Conservation (phyloP, 2,888 invertebrate species). For the Torymus aiolomorphi region DNA sequence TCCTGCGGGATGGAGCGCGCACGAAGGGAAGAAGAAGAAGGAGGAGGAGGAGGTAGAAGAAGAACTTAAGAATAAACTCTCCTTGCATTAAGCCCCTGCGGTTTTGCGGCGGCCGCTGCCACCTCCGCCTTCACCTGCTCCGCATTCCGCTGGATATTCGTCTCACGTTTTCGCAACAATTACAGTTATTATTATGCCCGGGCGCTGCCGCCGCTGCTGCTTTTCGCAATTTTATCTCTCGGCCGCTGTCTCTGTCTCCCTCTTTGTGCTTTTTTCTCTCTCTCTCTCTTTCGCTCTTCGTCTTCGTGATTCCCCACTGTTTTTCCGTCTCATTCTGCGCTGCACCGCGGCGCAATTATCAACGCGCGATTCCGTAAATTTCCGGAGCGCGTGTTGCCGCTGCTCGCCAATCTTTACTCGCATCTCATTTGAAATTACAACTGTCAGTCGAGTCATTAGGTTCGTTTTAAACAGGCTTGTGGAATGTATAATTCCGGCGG, state of each 20-base stretch:
- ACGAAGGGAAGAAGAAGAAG: conserved; percentile 48
- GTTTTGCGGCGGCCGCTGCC: conserved; percentile 59
- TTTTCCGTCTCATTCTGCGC: background rate
- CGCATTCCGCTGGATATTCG: conserved; percentile 67
- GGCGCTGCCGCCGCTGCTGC: conserved; percentile 46
- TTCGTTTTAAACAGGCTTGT: conserved; percentile 19
- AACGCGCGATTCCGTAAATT: conserved; percentile 43
- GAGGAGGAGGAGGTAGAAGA: conserved; percentile 14
- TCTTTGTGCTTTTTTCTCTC: background rate
- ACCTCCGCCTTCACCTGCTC: conserved; percentile 47
- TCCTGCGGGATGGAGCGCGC: conserved; percentile 55
- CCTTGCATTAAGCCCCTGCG: conserved; percentile 66
- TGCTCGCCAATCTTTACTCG: conserved; percentile 37
- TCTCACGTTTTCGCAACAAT: conserved; percentile 71
- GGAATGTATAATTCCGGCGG: conserved; percentile 18
- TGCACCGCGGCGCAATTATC: conserved; percentile 28
- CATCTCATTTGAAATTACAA: conserved; percentile 48
- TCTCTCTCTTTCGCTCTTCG: background rate
- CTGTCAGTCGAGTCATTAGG: conserved; percentile 42
- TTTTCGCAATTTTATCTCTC: conserved; percentile 64
- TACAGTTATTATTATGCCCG: conserved; percentile 69
- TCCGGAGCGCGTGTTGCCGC: background rate
- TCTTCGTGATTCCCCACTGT: background rate
- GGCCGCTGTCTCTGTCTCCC: background rate
- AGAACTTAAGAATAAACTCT: conserved; percentile 55